Evolutionary conservation across 2,113 vertebrate species (phyloP).

Genomic region (Sinocyclocheilus anophthalmus): DNA sequence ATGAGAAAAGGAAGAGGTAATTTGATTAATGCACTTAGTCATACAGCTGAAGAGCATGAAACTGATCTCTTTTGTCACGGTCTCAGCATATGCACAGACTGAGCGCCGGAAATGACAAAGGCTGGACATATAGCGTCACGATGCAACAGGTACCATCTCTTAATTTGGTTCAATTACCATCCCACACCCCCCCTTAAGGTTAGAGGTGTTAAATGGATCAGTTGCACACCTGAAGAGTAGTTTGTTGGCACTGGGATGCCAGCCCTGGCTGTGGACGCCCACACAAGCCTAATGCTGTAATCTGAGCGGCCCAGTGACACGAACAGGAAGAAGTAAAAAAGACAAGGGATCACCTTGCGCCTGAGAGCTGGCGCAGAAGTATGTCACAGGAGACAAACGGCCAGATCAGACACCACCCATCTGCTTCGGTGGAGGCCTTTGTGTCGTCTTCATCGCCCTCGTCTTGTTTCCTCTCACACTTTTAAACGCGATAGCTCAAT

Average conservation of each 20-base stretch:
- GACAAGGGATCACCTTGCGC: slow-evolving; percentile 56
- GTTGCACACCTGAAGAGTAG: slow-evolving; percentile 70
- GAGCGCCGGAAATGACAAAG: slow-evolving; percentile 61
- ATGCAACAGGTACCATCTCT: slow-evolving; percentile 70
- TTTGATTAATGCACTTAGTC: slow-evolving; percentile 79
- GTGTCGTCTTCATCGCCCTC: slow-evolving; percentile 52
- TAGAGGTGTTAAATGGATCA: slow-evolving; percentile 72
- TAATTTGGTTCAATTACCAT: slow-evolving; percentile 78
- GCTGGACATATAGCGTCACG: slow-evolving; percentile 56
- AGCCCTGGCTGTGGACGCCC: slow-evolving; percentile 51
- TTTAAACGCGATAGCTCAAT: slow-evolving; percentile 31
- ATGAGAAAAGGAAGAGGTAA: slow-evolving; percentile 68
- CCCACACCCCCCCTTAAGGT: slow-evolving; percentile 64
- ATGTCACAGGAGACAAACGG: slow-evolving; percentile 58
- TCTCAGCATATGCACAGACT: slow-evolving; percentile 48
- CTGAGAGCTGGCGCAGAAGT: slow-evolving; percentile 39
- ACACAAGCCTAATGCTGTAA: slow-evolving; percentile 60
- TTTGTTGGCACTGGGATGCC: slow-evolving; percentile 38
- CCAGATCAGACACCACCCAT: slow-evolving; percentile 67
- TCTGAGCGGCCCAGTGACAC: slow-evolving; percentile 39
- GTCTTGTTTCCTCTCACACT: slow-evolving; percentile 47
- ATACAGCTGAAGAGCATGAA: slow-evolving; percentile 73
- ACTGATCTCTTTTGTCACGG: slow-evolving; percentile 64
- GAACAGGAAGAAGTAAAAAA: slow-evolving; percentile 19
- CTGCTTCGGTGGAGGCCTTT: slow-evolving; percentile 66